Evolutionary conservation across 2,797 vertebrate genomes (phyloP).

Genomic region (Melanotaenia maccullochi): DNA sequence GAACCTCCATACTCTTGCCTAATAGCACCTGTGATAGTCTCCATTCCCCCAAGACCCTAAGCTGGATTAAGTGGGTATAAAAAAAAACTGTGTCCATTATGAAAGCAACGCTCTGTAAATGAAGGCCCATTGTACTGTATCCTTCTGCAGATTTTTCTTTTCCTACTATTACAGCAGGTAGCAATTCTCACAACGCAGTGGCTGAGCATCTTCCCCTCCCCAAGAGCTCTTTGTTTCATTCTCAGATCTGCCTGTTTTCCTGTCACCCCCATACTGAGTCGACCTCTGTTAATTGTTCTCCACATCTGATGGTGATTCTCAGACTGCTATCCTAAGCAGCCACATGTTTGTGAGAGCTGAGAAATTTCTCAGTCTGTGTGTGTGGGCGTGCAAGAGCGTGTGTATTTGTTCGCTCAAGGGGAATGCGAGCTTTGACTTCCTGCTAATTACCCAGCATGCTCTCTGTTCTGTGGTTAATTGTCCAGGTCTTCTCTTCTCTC

Average conservation of each 20-base stretch:
- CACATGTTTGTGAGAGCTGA: constrained; percentile 64
- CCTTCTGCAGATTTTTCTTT: constrained; percentile 49
- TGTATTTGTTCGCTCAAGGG: constrained; percentile 62
- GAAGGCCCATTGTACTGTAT: constrained; percentile 42
- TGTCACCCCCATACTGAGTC: constrained; percentile 37
- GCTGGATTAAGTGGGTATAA: background rate
- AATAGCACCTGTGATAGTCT: no score
- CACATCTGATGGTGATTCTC: constrained; percentile 64
- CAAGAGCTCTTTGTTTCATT: constrained; percentile 59
- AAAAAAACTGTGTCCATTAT: constrained; percentile 25
- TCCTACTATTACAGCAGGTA: constrained; percentile 40
- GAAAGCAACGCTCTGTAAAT: constrained; percentile 31
- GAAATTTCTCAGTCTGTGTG: constrained; percentile 36
- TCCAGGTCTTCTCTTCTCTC: constrained; percentile 77
- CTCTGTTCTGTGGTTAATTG: constrained; percentile 84
- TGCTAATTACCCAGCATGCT: constrained; percentile 84
- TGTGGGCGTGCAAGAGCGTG: constrained; percentile 18
- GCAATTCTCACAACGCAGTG: constrained; percentile 46
- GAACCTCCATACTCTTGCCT: no score
- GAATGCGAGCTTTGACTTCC: constrained; percentile 78
- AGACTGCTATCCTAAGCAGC: constrained; percentile 51
- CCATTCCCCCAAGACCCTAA: no score
- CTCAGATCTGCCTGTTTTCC: constrained; percentile 64
- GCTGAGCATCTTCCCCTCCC: constrained; percentile 42
- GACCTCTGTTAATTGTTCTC: constrained; percentile 71